Evolutionary conservation across 2,797 vertebrate genomes (phyloP), one percentile per base, ranked within the genome.

Genomic region (Antrozous pallidus): DNA sequence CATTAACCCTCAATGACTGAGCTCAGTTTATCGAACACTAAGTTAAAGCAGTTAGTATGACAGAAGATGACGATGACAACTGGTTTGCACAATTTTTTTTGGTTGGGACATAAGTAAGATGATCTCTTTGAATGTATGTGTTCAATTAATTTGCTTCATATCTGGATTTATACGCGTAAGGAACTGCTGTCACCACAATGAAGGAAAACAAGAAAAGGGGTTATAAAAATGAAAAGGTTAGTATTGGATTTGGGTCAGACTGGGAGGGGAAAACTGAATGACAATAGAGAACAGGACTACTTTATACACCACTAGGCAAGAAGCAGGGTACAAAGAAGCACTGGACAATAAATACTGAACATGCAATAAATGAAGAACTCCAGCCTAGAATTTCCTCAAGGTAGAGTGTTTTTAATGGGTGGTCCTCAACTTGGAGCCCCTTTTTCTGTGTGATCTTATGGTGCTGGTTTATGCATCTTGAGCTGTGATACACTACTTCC

Each of bases 91-190:
- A 65, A 47, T 38, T 61, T 75, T 88, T 74, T 56, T 45, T 63
- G 28, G 1, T 20, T 40, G 88, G 28, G 24, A 82, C 49, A 69
- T 67, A 80, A 67, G 63, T 42, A 54, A 95, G 17, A 89, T 24
- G 18, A 26, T 51, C 20, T 31, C 71, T 77, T 75, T 78, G 47
- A 74, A 89, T 20, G 38, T 14, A 82, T 36, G 40, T 58, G 11
- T 94, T 87, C 61, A 38, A 74, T 82, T 93, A 87, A 90, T 90
- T 71, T 78, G 54, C 26, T 73, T 81, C 51, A 65, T 63, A 77
- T 77, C 54, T 93, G n/a, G 9, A 73, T 51, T 51, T 63, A 58
- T 45, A 90, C 7, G 8, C 40, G 40, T 26, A 93, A 65, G 49
- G 73, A 24, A 20, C 22, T 33, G 42, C 33, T 88, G 79, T 90